Base-by-base conservation (phyloP, 2,888 invertebrate genomes). In the Caprella mutica region DNA sequence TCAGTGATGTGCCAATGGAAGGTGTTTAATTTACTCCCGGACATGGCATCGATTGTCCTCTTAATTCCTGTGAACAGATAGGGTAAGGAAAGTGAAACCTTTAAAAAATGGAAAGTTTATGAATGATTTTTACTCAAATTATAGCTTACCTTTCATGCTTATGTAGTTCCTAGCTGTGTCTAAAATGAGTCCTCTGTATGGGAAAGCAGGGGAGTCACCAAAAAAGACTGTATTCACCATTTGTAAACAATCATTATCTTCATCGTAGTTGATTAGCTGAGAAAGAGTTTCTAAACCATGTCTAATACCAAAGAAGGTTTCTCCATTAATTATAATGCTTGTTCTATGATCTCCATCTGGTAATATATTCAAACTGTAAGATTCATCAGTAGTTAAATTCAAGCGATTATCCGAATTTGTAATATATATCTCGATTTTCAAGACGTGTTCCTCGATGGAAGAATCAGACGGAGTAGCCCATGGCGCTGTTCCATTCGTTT, bases 161-260 rank as follows among this genome's bases (percentile, higher is more conserved):
- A 68, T 61, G 56, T 65, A 69, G 59, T 69, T 69, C 24, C 79
- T 68, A 2, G 78, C 73, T 1, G 78, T 76, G 68, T 80, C 80
- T 30, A 80, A 66, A 61, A 78, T 69, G 6, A 80, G 61, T n/a
- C 79, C 79, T 42, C 80, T 70, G 65, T 77, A 75, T 2, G 71
- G 67, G 69, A 77, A 80, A n/a, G 76, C 68, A 1, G 80, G 79
- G 52, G 69, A 71, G 67, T 80, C 77, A 19, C 43, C 53, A n/a
- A n/a, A n/a, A n/a, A n/a, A n/a, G 5, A 52, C 58, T 12, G 21
- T 19, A 3, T 40, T 39, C 12, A 65, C 48, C 12, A 61, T 59
- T 58, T 61, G 58, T 24, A 65, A 50, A 17, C 46, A 23, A 6
- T 53, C 51, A 5, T 21, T 23, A 19, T 27, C 38, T 17, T 59